Base-by-base conservation (phyloP, 92 coral and sea anemone genomes). In the Metridium senile region DNA sequence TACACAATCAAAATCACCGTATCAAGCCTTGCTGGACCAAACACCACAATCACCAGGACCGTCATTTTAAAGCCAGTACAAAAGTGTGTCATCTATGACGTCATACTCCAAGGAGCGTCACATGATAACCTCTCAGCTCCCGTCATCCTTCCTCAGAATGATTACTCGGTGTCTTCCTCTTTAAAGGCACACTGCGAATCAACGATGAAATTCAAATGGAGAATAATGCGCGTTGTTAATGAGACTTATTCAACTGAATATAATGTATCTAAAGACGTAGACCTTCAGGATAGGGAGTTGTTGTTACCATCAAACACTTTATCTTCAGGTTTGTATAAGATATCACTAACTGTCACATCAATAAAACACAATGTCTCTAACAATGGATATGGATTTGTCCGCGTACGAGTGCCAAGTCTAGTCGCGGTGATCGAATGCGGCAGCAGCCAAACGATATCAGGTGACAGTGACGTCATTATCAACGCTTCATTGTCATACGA, bases 341-440 rank as follows among this genome's bases (percentile, higher is more conserved):
- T 92, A 17, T 67, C 69, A 28, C 86, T 83, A 9, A 59, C 76
- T n/a, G 84, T 89, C 17, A 78, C 75, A 1, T 81, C 81, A 17
- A 22, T 6, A 1, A 87, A 91, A 19, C 76, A 68, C 54, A 97
- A 95, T 58, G 67, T 80, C 20, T 76, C 84, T 0, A 63, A 74
- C 26, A 21, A 80, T 11, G 69, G 80, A 16, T 27, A 22, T 34
- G 97, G 99, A 23, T 92, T 71, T 81, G 84, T 95, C 30, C 78
- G 84, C 47, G 90, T 88, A 64, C 89, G 83, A 22, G 57, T 49
- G 68, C 86, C 84, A 18, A 78, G 70, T 29, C 79, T 95, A 30
- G 86, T 76, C 52, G 99, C 90, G 20, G 23, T 26, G 33, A 85
- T 88, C 71, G 90, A 84, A 39, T 95, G 99, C 68, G 99, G 99